Conservation (phyloP, 2,113 vertebrate species). For the Sitta europaea region DNA sequence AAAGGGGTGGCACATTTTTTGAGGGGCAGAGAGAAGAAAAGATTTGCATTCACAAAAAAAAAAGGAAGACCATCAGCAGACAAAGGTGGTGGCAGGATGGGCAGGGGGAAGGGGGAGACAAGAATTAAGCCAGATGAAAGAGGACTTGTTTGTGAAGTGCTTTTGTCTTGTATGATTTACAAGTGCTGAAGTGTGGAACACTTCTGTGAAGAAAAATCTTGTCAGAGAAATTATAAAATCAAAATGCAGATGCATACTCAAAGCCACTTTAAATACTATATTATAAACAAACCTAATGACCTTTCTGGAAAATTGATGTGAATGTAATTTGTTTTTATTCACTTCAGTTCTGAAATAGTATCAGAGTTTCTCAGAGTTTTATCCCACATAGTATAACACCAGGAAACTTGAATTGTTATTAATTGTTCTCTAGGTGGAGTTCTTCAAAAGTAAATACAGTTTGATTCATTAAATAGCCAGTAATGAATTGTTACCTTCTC, state of each 20-base stretch:
- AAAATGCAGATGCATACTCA: neutral
- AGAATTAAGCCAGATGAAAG: neutral
- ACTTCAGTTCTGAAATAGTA: neutral
- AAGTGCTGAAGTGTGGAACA: neutral
- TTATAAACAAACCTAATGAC: neutral
- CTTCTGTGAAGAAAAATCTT: neutral
- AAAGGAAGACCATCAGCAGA: neutral
- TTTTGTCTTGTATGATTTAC: neutral
- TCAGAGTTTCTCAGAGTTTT: neutral
- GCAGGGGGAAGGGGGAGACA: neutral
- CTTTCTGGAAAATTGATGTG: neutral
- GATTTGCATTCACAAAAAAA: neutral
- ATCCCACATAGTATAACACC: neutral
- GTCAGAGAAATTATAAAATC: neutral
- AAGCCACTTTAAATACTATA: neutral
- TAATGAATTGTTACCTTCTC: neutral
- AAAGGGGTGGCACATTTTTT: neutral
- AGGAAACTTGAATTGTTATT: neutral
- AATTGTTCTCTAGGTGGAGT: neutral
- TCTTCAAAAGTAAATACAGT: neutral
- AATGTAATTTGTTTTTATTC: neutral
- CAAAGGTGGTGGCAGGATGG: neutral
- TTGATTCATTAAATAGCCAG: neutral
- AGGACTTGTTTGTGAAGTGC: neutral
- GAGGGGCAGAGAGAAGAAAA: neutral